Percentiles rank a stretch among this genome's conserved stretches.
Conservation (phyloP, 1,140 invertebrate species). For the Melipona quadrifasciata region DNA sequence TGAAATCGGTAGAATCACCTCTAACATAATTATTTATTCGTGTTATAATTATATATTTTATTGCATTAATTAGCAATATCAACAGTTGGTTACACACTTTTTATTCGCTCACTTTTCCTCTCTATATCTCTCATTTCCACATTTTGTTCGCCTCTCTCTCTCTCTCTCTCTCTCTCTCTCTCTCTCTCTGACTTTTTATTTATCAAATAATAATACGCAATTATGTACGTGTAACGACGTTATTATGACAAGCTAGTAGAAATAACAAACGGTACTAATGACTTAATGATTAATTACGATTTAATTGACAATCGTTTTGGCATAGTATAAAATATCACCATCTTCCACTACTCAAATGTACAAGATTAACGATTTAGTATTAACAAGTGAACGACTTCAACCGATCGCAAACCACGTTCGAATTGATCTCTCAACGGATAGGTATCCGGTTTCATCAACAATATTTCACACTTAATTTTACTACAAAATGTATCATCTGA, state of each 20-base stretch:
- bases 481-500: neutral
- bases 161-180: neutral
- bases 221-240: constrained; percentile 24
- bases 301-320: constrained; percentile 70
- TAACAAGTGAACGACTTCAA: constrained; percentile 17
- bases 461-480: neutral
- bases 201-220: neutral
- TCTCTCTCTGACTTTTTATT: neutral
- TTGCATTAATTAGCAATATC: constrained; percentile 48
- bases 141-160: neutral
- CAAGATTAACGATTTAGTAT: constrained; percentile 23
- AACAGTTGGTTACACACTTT: constrained; percentile 40
- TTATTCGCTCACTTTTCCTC: neutral
- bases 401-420: neutral
- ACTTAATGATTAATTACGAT: constrained; percentile 45
- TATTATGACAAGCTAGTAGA: constrained; percentile 21
- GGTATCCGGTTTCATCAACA: neutral
- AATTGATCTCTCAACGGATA: neutral
- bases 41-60: constrained; percentile 43
- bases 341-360: constrained; percentile 20
- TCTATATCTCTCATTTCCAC: neutral
- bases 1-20: constrained; percentile 70
- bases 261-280: constrained; percentile 30
- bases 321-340: constrained; percentile 65
- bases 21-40: constrained; percentile 53